Conservation (phyloP, 2,888 invertebrate genomes). For the Cephonodes hylas region DNA sequence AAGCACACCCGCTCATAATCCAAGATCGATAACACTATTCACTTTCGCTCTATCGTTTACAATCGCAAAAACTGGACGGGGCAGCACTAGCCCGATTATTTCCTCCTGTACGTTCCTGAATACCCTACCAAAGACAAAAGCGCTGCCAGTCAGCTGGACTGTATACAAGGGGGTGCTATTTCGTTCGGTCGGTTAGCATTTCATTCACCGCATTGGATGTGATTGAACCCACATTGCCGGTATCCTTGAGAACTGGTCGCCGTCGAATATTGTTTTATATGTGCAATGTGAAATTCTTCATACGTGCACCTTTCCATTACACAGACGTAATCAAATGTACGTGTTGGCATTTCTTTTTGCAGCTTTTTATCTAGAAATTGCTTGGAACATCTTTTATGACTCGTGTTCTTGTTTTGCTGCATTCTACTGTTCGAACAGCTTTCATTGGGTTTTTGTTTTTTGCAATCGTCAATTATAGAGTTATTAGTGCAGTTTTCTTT, state of each 20-base stretch:
- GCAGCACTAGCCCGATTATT: slow-evolving; percentile 34
- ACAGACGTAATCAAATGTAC: slow-evolving; percentile 1
- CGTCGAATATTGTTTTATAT: slow-evolving; percentile 56
- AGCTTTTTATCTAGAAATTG: slow-evolving; percentile 10
- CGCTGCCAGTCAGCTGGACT: slow-evolving; percentile 23
- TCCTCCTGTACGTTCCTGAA: slow-evolving; percentile 27
- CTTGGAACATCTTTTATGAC: slow-evolving; percentile 1
- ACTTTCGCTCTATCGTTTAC: slow-evolving; percentile 65
- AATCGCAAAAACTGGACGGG: slow-evolving; percentile 60
- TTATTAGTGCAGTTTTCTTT: neutral
- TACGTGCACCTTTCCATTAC: neutral
- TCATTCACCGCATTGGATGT: slow-evolving; percentile 70
- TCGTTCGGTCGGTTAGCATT: slow-evolving; percentile 48
- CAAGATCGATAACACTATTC: slow-evolving; percentile 57
- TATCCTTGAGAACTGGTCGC: slow-evolving; percentile 71
- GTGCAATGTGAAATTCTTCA: slow-evolving; percentile 41
- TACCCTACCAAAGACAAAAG: slow-evolving; percentile 21
- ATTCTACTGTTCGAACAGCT: neutral
- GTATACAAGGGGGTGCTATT: slow-evolving; percentile 27
- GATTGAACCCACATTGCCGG: slow-evolving; percentile 66
- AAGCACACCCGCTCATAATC: slow-evolving; percentile 31
- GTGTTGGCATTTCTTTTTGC: slow-evolving; percentile 31
- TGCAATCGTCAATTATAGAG: neutral
- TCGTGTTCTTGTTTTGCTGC: neutral
- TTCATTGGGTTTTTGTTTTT: neutral